These are phyloP conservation scores for silkworm (Bombyx mori) DNA, from an alignment of 1,140 invertebrate genomes.

Conservation along the genomic window DNA sequence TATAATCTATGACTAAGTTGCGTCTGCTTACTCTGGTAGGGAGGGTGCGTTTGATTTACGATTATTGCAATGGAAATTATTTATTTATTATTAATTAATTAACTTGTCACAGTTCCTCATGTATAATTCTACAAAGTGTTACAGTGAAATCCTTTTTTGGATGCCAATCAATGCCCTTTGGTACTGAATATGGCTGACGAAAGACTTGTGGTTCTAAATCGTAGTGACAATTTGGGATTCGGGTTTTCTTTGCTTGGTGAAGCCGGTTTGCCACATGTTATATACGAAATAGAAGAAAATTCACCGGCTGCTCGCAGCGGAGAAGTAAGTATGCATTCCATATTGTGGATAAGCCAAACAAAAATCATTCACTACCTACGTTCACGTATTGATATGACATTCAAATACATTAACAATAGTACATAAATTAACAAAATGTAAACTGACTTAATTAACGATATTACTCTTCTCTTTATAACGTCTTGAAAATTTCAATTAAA, in stretches of 20 bases:
- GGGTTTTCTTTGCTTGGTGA: constrained; percentile 91
- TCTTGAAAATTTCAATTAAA: too few species aligned
- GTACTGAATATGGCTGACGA: constrained; percentile 86
- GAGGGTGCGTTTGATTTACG: constrained; percentile 59
- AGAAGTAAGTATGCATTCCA: constrained; percentile 77
- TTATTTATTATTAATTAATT: constrained; percentile 42
- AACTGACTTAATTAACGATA: too few species aligned
- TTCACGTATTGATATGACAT: constrained; percentile 5
- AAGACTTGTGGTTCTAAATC: constrained; percentile 85
- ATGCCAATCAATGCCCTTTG: constrained; percentile 65
- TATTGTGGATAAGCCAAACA: neutral
- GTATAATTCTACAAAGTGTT: constrained; percentile 39
- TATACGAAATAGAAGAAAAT: constrained; percentile 92
- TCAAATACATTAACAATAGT: too few species aligned
- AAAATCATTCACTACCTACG: constrained; percentile 13
- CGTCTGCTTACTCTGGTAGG: constrained; percentile 54
- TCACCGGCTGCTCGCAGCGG: constrained; percentile 90
- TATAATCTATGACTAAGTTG: constrained; percentile 10
- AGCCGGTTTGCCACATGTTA: constrained; percentile 89
- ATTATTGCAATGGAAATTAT: constrained; percentile 56
- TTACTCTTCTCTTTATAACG: too few species aligned
- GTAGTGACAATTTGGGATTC: constrained; percentile 86
- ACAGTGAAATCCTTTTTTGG: constrained; percentile 46
- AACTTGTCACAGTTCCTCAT: constrained; percentile 24
- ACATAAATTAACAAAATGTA: too few species aligned